A percentile compares a stretch with the other conserved stretches of the same genome.
Conservation (phyloP, 2,888 invertebrate species). For the Agrotis exclamationis region DNA sequence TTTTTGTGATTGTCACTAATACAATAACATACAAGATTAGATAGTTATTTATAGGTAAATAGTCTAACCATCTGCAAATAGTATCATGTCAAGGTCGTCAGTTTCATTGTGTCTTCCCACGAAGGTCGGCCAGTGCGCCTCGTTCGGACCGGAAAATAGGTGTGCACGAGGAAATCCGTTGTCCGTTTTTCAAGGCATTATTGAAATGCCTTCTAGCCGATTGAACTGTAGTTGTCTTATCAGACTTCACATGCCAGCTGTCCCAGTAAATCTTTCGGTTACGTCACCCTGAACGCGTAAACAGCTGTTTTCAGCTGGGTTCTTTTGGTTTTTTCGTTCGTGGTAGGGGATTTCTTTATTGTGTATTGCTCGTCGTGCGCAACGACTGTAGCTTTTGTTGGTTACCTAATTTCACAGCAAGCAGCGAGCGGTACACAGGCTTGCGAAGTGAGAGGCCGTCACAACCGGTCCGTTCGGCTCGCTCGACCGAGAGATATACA, state of each 20-base stretch:
- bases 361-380: conserved; percentile 79
- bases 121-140: conserved; percentile 86
- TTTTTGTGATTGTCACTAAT: conserved; percentile 83
- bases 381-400: conserved; percentile 85
- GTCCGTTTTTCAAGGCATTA: conserved; percentile 87
- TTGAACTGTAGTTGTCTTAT: conserved; percentile 73
- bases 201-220: conserved; percentile 77
- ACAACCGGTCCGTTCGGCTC: conserved; percentile 88
- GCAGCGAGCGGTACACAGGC: conserved; percentile 85
- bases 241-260: conserved; percentile 69
- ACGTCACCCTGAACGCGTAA: conserved; percentile 73
- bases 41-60: conserved; percentile 85
- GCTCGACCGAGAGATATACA: conserved; percentile 86
- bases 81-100: conserved; percentile 89
- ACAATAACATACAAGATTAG: conserved; percentile 83
- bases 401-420: conserved; percentile 90
- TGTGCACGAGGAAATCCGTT: conserved; percentile 87
- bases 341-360: conserved; percentile 80
- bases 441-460: conserved; percentile 91
- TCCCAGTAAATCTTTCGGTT: conserved; percentile 71
- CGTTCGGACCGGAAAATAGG: conserved; percentile 86
- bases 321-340: conserved; percentile 71
- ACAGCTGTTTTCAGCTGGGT: conserved; percentile 71
- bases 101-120: conserved; percentile 88
- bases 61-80: conserved; percentile 84